Evolutionary conservation across 2,113 vertebrate species (phyloP), one percentile per base, ranked within the genome.

Genomic region (Cebus imitator): DNA sequence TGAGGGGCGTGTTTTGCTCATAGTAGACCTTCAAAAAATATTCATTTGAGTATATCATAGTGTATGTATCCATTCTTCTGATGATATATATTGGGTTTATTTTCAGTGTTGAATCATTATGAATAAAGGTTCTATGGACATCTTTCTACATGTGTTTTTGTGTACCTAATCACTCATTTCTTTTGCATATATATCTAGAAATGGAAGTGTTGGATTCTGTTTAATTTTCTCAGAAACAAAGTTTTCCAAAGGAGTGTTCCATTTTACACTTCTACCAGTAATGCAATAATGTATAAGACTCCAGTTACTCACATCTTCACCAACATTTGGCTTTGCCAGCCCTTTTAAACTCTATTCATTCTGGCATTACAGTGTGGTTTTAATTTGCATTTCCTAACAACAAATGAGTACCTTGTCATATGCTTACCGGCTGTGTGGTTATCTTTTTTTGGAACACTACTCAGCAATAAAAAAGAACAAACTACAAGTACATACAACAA

Each of bases 191-290:
- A n/a, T 55, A 40, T 23, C 52, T 75, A 40, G 32, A 68, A 57
- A 21, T 40, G 25, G 37, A 68, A 45, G 30, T 72, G 11, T 35
- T 61, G 11, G 66, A 50, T 45, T n/a, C 25, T 21, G 14, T 78
- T 82, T 87, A 70, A 90, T 90, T 96, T 90, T 96, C 68, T 90
- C 73, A 83, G 79, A 91, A 94, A 73, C 40, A 43, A 8, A 55
- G 32, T 85, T 94, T 92, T 79, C 52, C 52, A 79, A 89, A 90
- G 40, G 25, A 14, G 45, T 87, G 2, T 40, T 89, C 55, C 3
- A 14, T 86, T 52, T 89, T 58, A 37, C 0, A 55, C 40, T 81
- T 37, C 1, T 12, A 93, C 16, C 25, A 43, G 32, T 57, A 50
- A 76, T 30, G 21, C 25, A 61, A 25, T 27, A 6, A 64, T 30